Evolutionary conservation across 2,113 vertebrate genomes (phyloP).

Genomic region (Cyprinus carpio): DNA sequence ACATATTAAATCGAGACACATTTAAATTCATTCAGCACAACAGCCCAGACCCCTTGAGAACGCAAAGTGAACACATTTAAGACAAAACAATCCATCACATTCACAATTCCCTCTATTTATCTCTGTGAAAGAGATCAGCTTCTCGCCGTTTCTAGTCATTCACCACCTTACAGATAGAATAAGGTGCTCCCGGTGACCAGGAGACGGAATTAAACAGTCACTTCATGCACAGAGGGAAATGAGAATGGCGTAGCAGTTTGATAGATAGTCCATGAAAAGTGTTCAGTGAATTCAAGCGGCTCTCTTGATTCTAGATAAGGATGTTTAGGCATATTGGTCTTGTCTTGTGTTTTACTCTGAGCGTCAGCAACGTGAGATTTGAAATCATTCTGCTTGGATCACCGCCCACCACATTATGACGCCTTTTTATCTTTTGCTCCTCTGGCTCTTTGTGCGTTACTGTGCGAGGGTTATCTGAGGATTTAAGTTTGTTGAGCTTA

Average conservation of each 20-base stretch:
- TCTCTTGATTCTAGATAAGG: constrained; percentile 27
- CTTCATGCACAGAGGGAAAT: constrained; percentile 30
- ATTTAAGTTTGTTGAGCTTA: background rate
- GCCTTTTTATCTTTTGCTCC: constrained; percentile 27
- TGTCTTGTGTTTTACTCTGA: background rate
- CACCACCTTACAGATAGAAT: constrained; percentile 20
- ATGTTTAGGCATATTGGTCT: constrained; percentile 10
- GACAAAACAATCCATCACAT: constrained; percentile 41
- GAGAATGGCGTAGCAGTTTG: constrained; percentile 1
- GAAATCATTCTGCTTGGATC: constrained; percentile 34
- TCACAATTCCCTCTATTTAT: constrained; percentile 22
- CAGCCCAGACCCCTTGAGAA: constrained; percentile 22
- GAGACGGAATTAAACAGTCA: constrained; percentile 4
- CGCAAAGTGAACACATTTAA: constrained; percentile 30
- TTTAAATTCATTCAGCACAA: constrained; percentile 44
- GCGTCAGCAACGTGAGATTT: constrained; percentile 27
- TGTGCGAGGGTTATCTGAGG: background rate
- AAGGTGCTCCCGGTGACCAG: constrained; percentile 8
- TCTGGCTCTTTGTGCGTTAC: background rate
- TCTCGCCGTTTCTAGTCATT: background rate
- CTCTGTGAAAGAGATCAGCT: background rate
- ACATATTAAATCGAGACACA: constrained; percentile 49
- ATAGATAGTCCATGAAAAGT: constrained; percentile 39
- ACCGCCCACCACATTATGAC: constrained; percentile 15
- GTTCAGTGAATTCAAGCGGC: background rate